A percentile compares a stretch with the other conserved stretches of the same genome.
Conservation (phyloP, 2,113 vertebrate species). For the Emydura subglobosa region DNA sequence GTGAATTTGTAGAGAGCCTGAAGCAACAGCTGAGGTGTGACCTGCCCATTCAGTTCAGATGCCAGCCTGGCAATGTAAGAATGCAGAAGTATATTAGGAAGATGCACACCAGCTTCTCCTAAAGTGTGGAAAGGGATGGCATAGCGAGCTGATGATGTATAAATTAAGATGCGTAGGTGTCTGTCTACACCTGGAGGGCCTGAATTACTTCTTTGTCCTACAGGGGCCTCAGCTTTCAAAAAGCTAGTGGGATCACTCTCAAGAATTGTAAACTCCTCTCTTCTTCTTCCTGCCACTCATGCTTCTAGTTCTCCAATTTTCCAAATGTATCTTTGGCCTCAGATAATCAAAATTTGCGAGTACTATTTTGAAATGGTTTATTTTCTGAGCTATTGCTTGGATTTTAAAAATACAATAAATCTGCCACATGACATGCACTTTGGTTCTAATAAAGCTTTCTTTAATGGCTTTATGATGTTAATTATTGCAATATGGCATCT, state of each 20-base stretch:
- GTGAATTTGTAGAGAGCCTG: not conserved
- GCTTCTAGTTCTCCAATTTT: not conserved
- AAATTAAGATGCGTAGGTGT: not conserved
- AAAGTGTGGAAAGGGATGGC: not conserved
- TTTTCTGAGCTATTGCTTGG: not conserved
- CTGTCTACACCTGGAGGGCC: not conserved
- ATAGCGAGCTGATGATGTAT: not conserved
- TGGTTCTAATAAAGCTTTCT: not conserved
- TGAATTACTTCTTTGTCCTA: not conserved
- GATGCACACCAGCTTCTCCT: no score
- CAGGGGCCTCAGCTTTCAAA: not conserved
- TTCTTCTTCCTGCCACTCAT: not conserved
- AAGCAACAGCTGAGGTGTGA: fast-evolving
- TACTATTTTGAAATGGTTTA: not conserved
- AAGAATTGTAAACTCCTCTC: not conserved
- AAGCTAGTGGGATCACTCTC: not conserved
- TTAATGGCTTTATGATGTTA: not conserved
- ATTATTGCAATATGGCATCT: not conserved
- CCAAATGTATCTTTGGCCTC: not conserved
- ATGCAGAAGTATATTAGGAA: not conserved
- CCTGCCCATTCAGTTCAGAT: not conserved
- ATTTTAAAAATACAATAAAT: not conserved
- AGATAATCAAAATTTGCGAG: not conserved
- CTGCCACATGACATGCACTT: not conserved
- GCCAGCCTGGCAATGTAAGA: not conserved